Evolutionary conservation across 2,113 vertebrate species (phyloP), one percentile per base, ranked within the genome.

Genomic region (Xiphophorus hellerii): DNA sequence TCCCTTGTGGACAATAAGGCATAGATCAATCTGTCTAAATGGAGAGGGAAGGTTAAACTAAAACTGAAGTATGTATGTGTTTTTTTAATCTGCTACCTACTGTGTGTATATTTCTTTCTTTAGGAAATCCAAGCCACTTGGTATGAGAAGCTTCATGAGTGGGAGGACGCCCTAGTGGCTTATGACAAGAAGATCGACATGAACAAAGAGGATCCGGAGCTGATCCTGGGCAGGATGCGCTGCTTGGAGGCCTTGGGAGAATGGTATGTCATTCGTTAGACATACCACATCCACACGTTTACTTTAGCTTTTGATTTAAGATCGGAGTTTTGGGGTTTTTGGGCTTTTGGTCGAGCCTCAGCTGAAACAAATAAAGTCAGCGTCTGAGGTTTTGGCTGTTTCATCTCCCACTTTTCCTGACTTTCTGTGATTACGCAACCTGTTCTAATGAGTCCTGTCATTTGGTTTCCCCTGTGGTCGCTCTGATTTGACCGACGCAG

Each of bases 51-150:
- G 35, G 35, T 37, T 37, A 37, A 37, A 37, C 10, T 37, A 37
- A 37, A 37, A 11, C 35, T 37, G 35, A 37, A 37, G 51, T 58
- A 58, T 58, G 20, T 25, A 25, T 58, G 51, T 28, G 39, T 15
- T 44, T 6, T 66, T 1, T 7, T 61, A 28, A 15, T 69, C 15
- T 72, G 8, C 60, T 71, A 2, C 61, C 1, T 58, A 58, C 33
- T 71, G 3, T 58, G 7, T 54, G 7, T 58, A n/a, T n/a, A 11
- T n/a, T 81, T 54, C 54, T 28, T 48, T 11, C 27, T 7, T 5
- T 77, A 99, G 98, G 98, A 99, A 94, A 99, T 99, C 92, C 98
- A 99, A 88, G 98, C 97, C 75, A 99, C 98, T 44, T 99, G 98
- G 98, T 99, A 99, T 62, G 98, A 99, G 93, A 99, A 99, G 68